Evolutionary conservation across 2,113 vertebrate species (phyloP), one percentile per base, ranked within the genome.

Genomic region (Neodon shergylaensis): DNA sequence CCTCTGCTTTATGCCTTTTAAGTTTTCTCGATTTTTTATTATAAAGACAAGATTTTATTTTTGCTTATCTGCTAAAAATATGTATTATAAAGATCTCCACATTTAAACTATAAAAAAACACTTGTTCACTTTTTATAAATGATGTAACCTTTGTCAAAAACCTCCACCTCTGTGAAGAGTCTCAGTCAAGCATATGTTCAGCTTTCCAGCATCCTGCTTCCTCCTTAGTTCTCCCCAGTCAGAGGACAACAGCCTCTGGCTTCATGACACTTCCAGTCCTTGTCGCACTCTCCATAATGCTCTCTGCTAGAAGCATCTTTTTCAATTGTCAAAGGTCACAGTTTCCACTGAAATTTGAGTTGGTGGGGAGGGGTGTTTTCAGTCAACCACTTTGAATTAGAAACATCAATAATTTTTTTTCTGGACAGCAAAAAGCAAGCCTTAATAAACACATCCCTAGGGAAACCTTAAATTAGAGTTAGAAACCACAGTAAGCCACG

Each of bases 301-400:
- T 63, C 28, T 88, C 72, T 94, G 44, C 36, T 73, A 5, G 47
- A 14, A 82, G 36, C 10, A 88, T 52, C 33, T 89, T 96, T 84
- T 87, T 58, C 22, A 94, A 19, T 72, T 88, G 83, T 84, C 49
- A 83, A 90, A 72, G 36, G 28, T 44, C 65, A 6, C 19, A 61
- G 39, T n/a, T 86, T 90, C 39, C 84, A 76, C 49, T 70, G 36
- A 85, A 17, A 79, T 94, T 88, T 96, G 19, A 93, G 58, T 14
- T 82, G 79, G 92, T 11, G 6, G 24, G 7, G 16, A 72, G 66
- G 77, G 94, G 21, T 44, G 21, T 33, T 91, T 92, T 88, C 28
- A 76, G n/a, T 85, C 22, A 96, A 65, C 36, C 10, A 54, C 88
- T 90, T 47, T 96, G 47, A 96, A 73, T 97, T 95, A 96, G 36